Evolutionary conservation across 2,113 vertebrate genomes (phyloP).

Genomic region (Choloepus hoffmanni): DNA sequence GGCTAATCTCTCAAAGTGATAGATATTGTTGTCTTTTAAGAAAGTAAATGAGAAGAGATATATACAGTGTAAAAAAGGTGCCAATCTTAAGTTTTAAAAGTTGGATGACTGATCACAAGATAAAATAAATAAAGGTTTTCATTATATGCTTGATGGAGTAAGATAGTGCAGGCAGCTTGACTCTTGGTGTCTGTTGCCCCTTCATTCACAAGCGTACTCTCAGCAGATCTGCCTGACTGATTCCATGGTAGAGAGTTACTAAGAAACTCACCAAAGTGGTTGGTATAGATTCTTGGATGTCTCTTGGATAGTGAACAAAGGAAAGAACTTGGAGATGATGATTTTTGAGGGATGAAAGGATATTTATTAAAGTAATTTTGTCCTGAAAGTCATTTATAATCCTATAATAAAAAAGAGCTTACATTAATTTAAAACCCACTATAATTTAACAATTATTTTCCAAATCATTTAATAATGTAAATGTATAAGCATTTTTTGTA

Average conservation of each 20-base stretch:
- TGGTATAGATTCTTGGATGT: neutral
- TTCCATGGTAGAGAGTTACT: neutral
- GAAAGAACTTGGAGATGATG: neutral
- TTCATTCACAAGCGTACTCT: neutral
- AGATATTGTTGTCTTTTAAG: constrained; percentile 1
- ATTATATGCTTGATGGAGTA: neutral
- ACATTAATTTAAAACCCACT: too few relatives aligned
- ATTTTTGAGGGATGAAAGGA: neutral
- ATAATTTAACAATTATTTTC: too few relatives aligned
- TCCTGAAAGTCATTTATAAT: too few relatives aligned
- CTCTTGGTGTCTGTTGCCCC: neutral
- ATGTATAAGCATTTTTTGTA: too few relatives aligned
- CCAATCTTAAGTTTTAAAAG: neutral
- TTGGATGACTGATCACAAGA: neutral
- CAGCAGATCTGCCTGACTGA: neutral
- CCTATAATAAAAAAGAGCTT: too few relatives aligned
- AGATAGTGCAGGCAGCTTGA: neutral
- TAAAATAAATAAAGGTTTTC: neutral
- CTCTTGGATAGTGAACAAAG: neutral
- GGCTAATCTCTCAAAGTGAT: neutral
- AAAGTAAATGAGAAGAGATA: constrained; percentile 37
- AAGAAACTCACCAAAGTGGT: neutral
- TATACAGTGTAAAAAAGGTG: neutral
- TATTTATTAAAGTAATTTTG: constrained; percentile 9
- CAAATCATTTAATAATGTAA: too few relatives aligned